Conservation (phyloP, 2,888 invertebrate species). For the Ectemnius lituratus region DNA sequence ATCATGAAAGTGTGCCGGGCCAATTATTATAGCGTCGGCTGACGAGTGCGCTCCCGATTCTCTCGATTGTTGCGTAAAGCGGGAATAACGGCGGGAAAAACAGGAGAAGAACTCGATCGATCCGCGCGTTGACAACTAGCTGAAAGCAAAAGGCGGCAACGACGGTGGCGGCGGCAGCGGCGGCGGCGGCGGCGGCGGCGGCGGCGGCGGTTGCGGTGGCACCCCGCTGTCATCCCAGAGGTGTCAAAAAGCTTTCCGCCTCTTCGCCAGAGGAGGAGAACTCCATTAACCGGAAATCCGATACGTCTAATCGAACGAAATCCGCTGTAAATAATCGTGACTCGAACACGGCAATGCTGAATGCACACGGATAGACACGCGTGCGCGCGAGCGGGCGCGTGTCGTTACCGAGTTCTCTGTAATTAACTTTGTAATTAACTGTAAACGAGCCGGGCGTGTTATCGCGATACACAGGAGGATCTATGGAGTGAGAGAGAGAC, state of each 20-base stretch:
- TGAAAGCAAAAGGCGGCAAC: neutral
- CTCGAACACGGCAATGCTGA: conserved; percentile 7
- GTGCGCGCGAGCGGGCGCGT: too few relatives aligned
- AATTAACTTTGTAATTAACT: conserved; percentile 63
- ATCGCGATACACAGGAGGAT: neutral
- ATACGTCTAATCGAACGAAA: conserved; percentile 11
- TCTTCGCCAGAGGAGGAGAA: conserved; percentile 9
- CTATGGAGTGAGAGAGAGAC: too few relatives aligned
- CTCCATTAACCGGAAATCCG: conserved; percentile 27
- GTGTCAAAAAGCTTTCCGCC: neutral
- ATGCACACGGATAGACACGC: conserved; percentile 10
- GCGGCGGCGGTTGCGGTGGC: neutral
- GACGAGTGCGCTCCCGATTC: neutral
- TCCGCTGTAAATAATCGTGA: conserved; percentile 53
- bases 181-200: neutral
- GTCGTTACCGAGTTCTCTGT: conserved; percentile 45
- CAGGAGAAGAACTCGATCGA: neutral
- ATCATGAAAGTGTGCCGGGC: too few relatives aligned
- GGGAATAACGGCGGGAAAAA: too few relatives aligned
- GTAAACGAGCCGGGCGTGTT: conserved; percentile 34
- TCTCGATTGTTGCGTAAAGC: neutral
- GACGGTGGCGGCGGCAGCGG: too few relatives aligned
- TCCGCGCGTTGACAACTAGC: neutral
- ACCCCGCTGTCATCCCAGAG: neutral
- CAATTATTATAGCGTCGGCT: too few relatives aligned